Percentiles rank a stretch among this genome's conserved stretches.
phyloP scores from a whole-genome alignment of 2,797 vertebrate genomes.

The Onychomys arenicola region DNA sequence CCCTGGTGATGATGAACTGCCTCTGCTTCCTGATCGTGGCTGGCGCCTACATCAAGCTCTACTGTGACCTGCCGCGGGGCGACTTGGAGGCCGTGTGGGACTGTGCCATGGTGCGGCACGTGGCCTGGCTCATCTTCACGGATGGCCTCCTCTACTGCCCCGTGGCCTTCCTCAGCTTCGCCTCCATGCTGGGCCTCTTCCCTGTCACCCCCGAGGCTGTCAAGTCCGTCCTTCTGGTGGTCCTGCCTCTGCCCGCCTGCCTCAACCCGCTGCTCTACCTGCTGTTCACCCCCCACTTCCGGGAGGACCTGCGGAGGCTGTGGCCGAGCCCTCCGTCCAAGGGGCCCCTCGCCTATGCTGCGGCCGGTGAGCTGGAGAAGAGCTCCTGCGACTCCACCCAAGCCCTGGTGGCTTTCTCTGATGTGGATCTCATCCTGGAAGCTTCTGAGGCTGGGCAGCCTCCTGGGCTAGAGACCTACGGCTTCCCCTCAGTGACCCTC shows the following conservation, averaged over 20 bases:
- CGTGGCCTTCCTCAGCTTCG: constrained; percentile 96
- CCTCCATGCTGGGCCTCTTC: constrained; percentile 94
- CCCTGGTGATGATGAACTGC: constrained; percentile 95
- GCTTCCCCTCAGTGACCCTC: constrained; percentile 89
- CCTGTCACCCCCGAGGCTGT: constrained; percentile 94
- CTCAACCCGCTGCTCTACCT: constrained; percentile 97
- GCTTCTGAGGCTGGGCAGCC: constrained; percentile 85
- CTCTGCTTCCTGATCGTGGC: constrained; percentile 95
- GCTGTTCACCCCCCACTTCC: constrained; percentile 93
- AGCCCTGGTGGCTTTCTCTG: constrained; percentile 91
- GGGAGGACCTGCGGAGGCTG: constrained; percentile 92
- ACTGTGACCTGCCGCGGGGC: constrained; percentile 94
- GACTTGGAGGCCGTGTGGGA: constrained; percentile 95
- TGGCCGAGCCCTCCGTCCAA: constrained; percentile 86
- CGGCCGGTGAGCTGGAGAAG: constrained; percentile 92
- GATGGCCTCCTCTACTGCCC: constrained; percentile 97
- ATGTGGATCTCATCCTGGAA: constrained; percentile 89
- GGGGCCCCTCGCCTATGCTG: constrained; percentile 84
- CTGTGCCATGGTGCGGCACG: constrained; percentile 96
- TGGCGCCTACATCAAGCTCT: constrained; percentile 94
- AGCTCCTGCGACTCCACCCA: constrained; percentile 95
- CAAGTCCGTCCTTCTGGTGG: constrained; percentile 94
- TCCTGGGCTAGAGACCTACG: constrained; percentile 81
- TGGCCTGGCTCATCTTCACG: constrained; percentile 97
- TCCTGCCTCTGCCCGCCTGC: constrained; percentile 95